Base-by-base conservation (phyloP, 2,888 invertebrate genomes). In the Sericinus montela region DNA sequence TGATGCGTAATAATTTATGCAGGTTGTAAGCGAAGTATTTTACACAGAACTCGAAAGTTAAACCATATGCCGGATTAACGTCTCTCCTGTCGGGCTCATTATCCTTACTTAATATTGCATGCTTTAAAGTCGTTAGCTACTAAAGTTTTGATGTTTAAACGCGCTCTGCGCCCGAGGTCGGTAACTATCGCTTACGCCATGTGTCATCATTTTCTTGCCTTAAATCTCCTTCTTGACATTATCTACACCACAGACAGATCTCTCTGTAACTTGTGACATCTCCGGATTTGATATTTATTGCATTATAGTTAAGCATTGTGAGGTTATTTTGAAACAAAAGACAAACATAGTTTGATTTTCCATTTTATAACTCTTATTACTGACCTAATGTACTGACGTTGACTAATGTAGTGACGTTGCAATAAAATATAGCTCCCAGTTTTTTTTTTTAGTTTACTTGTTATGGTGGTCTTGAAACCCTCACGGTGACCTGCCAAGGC, bases 61-160 rank as follows among this genome's bases (percentile, higher is more conserved):
- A 61, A 51, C 55, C 55, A 55, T 62, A 56, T 56, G 52, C 59
- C 53, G 63, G 65, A 68, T 71, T 71, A 72, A 58, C 65, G 64
- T 62, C 50, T 58, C 62, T 65, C 59, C 63, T 56, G 56, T 59
- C 61, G 57, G 51, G 58, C 67, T 73, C 63, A 75, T 75, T 73
- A 72, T 69, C 54, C 66, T 64, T 63, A 56, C 62, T 75, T 67
- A 72, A 75, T 78, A 67, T 72, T 71, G 56, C 67, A 65, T 57
- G 58, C 46, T 55, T 64, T 60, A 52, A 56, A 62, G 57, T 66
- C 59, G 59, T 65, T 67, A 62, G 60, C 62, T 48, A 48, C 37
- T 45, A 44, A 67, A 69, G 63, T 71, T 70, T 69, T 59, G 58
- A 65, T 65, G 61, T 59, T 64, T 61, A 59, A 59, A 52, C 54